Percentiles rank a stretch among this genome's conserved stretches.
Evolutionary conservation across 2,888 invertebrate genomes (phyloP).

Genomic region (Orthosia gracilis): DNA sequence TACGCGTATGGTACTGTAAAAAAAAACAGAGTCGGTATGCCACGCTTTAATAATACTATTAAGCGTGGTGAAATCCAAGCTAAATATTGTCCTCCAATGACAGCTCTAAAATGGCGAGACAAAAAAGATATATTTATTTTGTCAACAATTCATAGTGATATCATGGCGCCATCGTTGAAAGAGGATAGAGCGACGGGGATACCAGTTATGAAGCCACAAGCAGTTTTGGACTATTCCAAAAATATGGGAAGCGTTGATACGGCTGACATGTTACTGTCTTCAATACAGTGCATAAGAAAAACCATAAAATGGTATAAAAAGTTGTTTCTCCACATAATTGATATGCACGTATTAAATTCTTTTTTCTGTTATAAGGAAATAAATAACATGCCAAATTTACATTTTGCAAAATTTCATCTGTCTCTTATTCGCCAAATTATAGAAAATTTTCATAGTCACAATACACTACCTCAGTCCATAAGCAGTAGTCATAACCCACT

Average conservation of each 20-base stretch:
- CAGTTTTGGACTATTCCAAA: constrained; percentile 51
- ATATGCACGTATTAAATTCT: constrained; percentile 45
- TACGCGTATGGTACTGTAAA: constrained; percentile 58
- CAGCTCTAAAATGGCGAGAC: constrained; percentile 60
- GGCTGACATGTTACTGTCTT: constrained; percentile 55
- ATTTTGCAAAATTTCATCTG: constrained; percentile 42
- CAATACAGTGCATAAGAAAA: constrained; percentile 52
- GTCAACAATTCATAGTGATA: constrained; percentile 46
- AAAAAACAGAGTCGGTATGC: constrained; percentile 51
- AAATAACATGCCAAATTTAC: constrained; percentile 40
- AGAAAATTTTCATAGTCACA: constrained; percentile 42
- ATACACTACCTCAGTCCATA: constrained; percentile 28
- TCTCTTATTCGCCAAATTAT: constrained; percentile 46
- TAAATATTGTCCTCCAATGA: constrained; percentile 32
- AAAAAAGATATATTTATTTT: constrained; percentile 58
- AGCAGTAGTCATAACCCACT: constrained; percentile 38
- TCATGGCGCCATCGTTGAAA: constrained; percentile 50
- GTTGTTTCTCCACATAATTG: constrained; percentile 46
- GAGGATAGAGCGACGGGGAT: constrained; percentile 46
- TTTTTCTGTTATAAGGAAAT: constrained; percentile 37
- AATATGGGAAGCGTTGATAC: constrained; percentile 57
- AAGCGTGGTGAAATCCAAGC: constrained; percentile 43
- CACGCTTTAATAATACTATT: constrained; percentile 43
- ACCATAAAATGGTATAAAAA: constrained; percentile 29
- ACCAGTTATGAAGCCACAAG: constrained; percentile 50